These are phyloP conservation scores for Conistra vaccinii DNA, from an alignment of 2,888 invertebrate genomes.

Conservation along the genomic window DNA sequence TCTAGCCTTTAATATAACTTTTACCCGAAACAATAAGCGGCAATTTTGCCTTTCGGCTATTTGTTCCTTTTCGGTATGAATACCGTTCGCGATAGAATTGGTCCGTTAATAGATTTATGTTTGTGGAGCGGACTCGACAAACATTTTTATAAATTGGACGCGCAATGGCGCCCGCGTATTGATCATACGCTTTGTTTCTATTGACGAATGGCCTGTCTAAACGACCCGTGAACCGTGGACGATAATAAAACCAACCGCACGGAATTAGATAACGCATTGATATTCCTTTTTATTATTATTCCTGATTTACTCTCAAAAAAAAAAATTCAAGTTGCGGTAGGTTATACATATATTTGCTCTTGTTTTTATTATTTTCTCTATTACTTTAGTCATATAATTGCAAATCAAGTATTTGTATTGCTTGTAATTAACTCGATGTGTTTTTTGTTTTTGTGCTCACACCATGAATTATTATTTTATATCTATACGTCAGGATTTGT, in stretches of 20 bases:
- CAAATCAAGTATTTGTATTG: too few species aligned
- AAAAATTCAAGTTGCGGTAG: too few species aligned
- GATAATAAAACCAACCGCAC: slow-evolving; percentile 20
- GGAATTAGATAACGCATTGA: slow-evolving; percentile 29
- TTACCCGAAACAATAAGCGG: slow-evolving; percentile 22
- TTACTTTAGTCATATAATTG: too few species aligned
- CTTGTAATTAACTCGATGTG: too few species aligned
- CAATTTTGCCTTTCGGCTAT: slow-evolving; percentile 18
- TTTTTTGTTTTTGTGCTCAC: too few species aligned
- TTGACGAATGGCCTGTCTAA: slow-evolving; percentile 53
- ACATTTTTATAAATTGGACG: slow-evolving; percentile 61
- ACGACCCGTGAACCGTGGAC: slow-evolving; percentile 23
- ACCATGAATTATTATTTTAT: too few species aligned
- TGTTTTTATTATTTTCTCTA: too few species aligned
- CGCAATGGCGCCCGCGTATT: slow-evolving; percentile 32
- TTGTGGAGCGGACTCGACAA: slow-evolving; percentile 41
- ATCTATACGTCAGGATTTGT: too few species aligned
- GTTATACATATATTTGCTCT: too few species aligned
- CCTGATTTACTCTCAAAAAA: not conserved
- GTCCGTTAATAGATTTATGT: slow-evolving; percentile 52
- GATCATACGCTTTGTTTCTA: slow-evolving; percentile 46
- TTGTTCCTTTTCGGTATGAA: slow-evolving; percentile 23
- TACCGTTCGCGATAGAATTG: slow-evolving; percentile 30
- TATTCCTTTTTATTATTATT: too few species aligned
- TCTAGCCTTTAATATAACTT: slow-evolving; percentile 34